These are phyloP conservation scores for Aptenodytes patagonicus DNA, from an alignment of 2,113 vertebrate species.

Conservation along the genomic window DNA sequence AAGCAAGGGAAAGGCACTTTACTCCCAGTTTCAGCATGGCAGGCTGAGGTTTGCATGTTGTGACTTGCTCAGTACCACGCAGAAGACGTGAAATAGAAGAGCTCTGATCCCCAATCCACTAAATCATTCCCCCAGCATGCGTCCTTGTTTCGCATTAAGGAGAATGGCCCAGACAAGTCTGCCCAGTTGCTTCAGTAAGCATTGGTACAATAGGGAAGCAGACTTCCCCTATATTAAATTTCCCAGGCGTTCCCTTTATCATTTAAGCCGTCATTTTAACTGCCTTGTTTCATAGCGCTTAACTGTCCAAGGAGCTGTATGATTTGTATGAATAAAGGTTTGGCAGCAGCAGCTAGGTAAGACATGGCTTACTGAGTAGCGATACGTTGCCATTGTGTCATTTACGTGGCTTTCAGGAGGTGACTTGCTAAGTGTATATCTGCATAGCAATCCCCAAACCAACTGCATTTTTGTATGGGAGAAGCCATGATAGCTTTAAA, in stretches of 20 bases:
- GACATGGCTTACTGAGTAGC: not conserved
- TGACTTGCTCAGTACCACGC: constrained; percentile 14
- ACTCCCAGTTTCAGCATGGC: not conserved
- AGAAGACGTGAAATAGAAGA: not conserved
- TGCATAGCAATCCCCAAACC: not conserved
- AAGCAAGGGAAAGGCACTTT: not conserved
- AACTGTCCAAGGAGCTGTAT: constrained; percentile 43
- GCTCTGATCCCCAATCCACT: constrained; percentile 16
- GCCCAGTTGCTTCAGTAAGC: constrained; percentile 38
- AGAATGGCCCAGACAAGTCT: constrained; percentile 61
- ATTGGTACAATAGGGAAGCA: constrained; percentile 47
- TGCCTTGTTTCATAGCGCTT: constrained; percentile 46
- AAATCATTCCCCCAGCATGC: constrained; percentile 38
- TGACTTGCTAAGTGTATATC: not conserved
- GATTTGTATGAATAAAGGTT: constrained; percentile 56
- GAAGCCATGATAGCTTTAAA: not conserved
- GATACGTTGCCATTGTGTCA: not conserved
- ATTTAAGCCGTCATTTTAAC: constrained; percentile 47
- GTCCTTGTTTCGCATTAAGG: not conserved
- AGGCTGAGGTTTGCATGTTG: constrained; percentile 11
- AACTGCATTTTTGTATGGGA: not conserved
- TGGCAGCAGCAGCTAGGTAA: constrained; percentile 26
- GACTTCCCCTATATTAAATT: constrained; percentile 65
- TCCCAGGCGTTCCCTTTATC: constrained; percentile 52
- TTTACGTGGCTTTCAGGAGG: not conserved